phyloP scores from a whole-genome alignment of 2,888 invertebrate species.

The Hypsopygia costalis region DNA sequence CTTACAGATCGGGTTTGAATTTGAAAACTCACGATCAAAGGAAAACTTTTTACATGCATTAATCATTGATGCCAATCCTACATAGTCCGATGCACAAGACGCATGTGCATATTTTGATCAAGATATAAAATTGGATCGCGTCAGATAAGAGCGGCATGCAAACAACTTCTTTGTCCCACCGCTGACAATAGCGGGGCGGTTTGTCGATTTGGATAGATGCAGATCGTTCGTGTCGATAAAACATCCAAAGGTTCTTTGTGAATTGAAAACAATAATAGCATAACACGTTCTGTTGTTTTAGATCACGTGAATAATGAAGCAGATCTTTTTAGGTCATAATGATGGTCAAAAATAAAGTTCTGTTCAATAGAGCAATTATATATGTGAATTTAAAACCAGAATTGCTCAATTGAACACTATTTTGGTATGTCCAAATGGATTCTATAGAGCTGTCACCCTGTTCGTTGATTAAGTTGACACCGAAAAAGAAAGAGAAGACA shows the following conservation, averaged over 20 bases:
- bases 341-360: not conserved
- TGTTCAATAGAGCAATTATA: not conserved
- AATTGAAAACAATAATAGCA: conserved; percentile 63
- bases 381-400: no score
- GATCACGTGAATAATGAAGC: conserved; percentile 29
- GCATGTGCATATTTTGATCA: no score
- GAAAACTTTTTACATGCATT: no score
- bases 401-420: no score
- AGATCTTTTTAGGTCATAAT: conserved; percentile 18
- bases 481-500: no score
- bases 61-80: no score
- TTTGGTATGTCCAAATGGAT: no score
- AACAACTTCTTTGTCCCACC: conserved; percentile 56
- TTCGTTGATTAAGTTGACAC: no score
- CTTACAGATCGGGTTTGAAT: no score
- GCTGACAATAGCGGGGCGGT: conserved; percentile 61
- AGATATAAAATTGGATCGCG: conserved; percentile 35
- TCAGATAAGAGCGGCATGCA: conserved; percentile 58
- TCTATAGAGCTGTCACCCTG: no score
- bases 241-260: conserved; percentile 64
- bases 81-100: no score
- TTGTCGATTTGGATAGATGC: conserved; percentile 59
- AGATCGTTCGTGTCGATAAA: conserved; percentile 57
- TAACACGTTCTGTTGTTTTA: conserved; percentile 48
- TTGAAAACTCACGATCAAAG: no score